Evolutionary conservation across 1,140 invertebrate species (phyloP).

Genomic region (Luehdorfia chinensis): DNA sequence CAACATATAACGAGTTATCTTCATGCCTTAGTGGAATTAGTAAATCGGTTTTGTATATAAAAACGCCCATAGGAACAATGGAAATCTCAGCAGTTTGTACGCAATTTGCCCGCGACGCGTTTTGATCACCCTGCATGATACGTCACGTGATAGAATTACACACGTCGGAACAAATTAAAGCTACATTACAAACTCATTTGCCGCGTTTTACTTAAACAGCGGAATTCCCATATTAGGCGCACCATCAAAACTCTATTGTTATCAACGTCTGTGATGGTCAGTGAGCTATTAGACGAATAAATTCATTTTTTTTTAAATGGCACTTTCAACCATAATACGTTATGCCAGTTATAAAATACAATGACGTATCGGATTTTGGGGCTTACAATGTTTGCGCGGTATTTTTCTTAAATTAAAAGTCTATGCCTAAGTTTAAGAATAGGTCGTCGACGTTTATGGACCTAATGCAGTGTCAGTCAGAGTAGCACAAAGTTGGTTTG

Average conservation of each 20-base stretch:
- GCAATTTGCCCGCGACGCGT: slow-evolving; percentile 14
- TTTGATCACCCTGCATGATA: slow-evolving; percentile 19
- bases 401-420: too few relatives aligned
- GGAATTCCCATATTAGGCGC: slow-evolving; percentile 10
- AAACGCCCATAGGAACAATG: slow-evolving; percentile 16
- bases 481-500: too few relatives aligned
- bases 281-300: slow-evolving; percentile 2
- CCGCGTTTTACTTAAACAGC: slow-evolving; percentile 22
- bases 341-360: too few relatives aligned
- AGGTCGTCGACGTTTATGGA: too few relatives aligned
- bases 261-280: background rate
- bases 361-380: too few relatives aligned
- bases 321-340: too few relatives aligned
- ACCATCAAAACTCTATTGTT: slow-evolving; percentile 13
- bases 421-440: too few relatives aligned
- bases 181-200: slow-evolving; percentile 16
- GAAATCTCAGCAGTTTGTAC: slow-evolving; percentile 18
- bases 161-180: slow-evolving; percentile 20
- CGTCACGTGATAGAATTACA: slow-evolving; percentile 18
- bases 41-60: too few relatives aligned
- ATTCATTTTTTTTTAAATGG: slow-evolving; percentile 3
- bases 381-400: too few relatives aligned
- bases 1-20: too few relatives aligned
- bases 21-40: too few relatives aligned
- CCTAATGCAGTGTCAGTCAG: too few relatives aligned